Conservation (phyloP, 2,888 invertebrate genomes). For the Cerastis rubricosa region DNA sequence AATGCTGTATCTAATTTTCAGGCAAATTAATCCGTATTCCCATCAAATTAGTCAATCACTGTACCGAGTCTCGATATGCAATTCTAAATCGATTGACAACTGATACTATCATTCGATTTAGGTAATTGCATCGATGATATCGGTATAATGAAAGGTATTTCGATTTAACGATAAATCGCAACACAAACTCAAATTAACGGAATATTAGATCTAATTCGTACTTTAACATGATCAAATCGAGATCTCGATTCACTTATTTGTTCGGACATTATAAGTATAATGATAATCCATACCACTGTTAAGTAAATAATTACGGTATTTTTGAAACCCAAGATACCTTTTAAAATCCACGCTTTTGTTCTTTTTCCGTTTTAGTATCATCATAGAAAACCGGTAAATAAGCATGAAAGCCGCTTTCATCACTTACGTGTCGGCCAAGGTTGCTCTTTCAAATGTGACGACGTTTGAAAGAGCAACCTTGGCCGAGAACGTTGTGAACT, state of each 20-base stretch:
- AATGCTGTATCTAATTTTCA: slow-evolving; percentile 24
- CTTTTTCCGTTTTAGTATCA: background rate
- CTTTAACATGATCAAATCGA: background rate
- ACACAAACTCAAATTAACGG: slow-evolving; percentile 3
- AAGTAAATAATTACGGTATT: background rate
- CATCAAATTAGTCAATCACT: slow-evolving; percentile 58
- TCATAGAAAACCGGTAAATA: slow-evolving; percentile 16
- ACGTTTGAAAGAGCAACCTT: slow-evolving; percentile 21
- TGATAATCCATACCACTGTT: background rate
- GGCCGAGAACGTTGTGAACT: background rate
- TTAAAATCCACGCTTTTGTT: background rate
- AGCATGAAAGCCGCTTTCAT: background rate
- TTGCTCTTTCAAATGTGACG: too few relatives aligned
- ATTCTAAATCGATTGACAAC: slow-evolving; percentile 56
- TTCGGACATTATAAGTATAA: background rate
- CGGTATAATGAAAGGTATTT: slow-evolving; percentile 35
- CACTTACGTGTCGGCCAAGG: too few relatives aligned
- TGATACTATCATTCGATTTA: slow-evolving; percentile 58
- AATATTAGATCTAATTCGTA: slow-evolving; percentile 4
- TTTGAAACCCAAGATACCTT: background rate
- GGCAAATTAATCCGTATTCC: slow-evolving; percentile 52
- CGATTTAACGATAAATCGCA: slow-evolving; percentile 41
- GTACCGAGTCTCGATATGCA: slow-evolving; percentile 43
- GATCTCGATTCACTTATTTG: background rate
- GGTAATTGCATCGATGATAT: slow-evolving; percentile 49